Evolutionary conservation across 2,888 invertebrate species (phyloP), one percentile per base, ranked within the genome.

Genomic region (Apomyelois bistriatella): DNA sequence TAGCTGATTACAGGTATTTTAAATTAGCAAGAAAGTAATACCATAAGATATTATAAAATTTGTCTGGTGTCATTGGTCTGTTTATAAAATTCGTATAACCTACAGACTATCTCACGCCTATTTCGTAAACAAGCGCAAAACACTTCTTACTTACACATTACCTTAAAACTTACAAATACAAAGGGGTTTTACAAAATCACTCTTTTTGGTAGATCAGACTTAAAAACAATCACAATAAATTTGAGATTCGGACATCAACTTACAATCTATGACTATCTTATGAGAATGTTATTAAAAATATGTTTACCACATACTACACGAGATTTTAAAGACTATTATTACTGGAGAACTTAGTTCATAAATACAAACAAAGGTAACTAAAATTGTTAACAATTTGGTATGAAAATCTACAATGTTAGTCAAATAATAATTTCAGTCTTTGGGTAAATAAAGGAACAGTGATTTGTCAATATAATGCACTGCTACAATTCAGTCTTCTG

Each of bases 191-290:
- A 68, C 60, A 65, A 65, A 64, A 64, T 64, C 63, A 68, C 59
- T 75, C 74, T 76, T 76, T 74, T 75, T 75, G 72, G 66, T 66
- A 53, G 53, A 53, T 63, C 61, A 65, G 62, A 65, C 62, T 60
- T 62, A 42, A 58, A 63, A 52, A 55, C 30, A 58, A 60, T 58
- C 57, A 60, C 58, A 55, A 54, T 56, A 48, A 53, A 52, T 49
- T 42, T 42, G 28, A 52, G 35, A 52, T 52, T 43, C 52, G 52
- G 52, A 52, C 52, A 42, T 43, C 42, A 36, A 52, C 43, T 52
- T 52, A 52, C 43, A 43, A n/a, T 10, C 52, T 52, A 51, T 5
- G 10, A 51, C 51, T 42, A 41, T 41, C 15, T 15, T 50, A 51
- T 41, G 13, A 38, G 22, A 49, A 42, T 51, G 35, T 36, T 51